Conservation (phyloP, 2,888 invertebrate genomes). For the Corythucha ciliata region DNA sequence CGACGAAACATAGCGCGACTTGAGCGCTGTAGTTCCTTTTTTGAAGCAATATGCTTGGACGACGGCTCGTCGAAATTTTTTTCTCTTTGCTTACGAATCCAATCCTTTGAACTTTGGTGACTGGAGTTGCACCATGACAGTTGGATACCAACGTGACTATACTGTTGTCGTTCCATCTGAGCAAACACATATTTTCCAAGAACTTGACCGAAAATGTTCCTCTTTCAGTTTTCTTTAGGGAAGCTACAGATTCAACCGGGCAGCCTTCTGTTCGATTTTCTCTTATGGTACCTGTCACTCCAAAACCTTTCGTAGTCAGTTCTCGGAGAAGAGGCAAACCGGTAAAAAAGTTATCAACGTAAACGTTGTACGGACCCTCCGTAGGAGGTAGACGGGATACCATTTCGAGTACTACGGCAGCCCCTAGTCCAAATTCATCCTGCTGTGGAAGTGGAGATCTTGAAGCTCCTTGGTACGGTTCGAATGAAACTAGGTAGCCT, state of each 20-base stretch:
- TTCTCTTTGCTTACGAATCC: constrained; percentile 1
- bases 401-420: constrained; percentile 6
- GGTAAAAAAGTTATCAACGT: constrained; percentile 6
- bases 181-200: not conserved
- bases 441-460: constrained; percentile 1
- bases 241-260: not conserved
- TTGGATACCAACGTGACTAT: not conserved
- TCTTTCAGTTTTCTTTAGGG: not conserved
- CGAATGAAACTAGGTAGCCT: not conserved
- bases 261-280: constrained; percentile 3
- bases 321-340: not conserved
- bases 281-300: constrained; percentile 5
- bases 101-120: not conserved
- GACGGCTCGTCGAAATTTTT: too few species aligned
- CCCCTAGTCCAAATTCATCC: constrained; percentile 3
- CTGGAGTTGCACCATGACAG: not conserved
- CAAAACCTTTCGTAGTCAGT: not conserved
- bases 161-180: not conserved
- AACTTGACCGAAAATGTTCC: not conserved
- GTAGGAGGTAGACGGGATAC: constrained; percentile 2
- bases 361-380: constrained; percentile 6
- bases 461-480: constrained; percentile 7
- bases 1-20: too few species aligned
- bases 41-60: too few species aligned
- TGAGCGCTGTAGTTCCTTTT: too few species aligned